Evolutionary conservation across 2,888 invertebrate species (phyloP), one percentile per base, ranked within the genome.

Genomic region (Drosophila prostipennis): DNA sequence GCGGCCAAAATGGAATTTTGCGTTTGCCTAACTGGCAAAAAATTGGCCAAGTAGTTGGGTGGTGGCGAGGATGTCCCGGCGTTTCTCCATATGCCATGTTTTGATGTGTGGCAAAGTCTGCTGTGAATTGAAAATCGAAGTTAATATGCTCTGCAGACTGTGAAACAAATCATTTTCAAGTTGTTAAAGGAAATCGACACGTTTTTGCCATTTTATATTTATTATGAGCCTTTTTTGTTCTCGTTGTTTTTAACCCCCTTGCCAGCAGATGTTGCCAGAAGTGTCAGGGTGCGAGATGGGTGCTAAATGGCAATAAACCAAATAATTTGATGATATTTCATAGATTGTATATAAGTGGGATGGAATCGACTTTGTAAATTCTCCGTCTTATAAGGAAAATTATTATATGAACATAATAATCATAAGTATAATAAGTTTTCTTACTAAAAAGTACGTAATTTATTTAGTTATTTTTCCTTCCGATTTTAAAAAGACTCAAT

Each of bases 121-220:
- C 67, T 52, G 56, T 70, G 80, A 80, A 86, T 80, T 82, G 82
- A 76, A 85, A 79, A 76, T 82, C 78, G 75, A 84, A 90, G 90
- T 90, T 89, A 90, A 90, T 89, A 90, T 89, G 83, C 87, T 72
- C 82, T 70, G 78, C 80, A 85, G 89, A 83, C 86, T 87, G 78
- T 79, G 81, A 87, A 82, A 87, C 89, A 90, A 90, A 90, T 89
- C 90, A 89, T 90, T 90, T 79, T 89, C 90, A 87, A 84, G 87
- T 90, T 81, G 84, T 83, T 86, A 70, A 71, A 75, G 82, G 75
- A 90, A 87, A 90, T 90, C 90, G 90, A 90, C 90, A 90, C 90
- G 90, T 90, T 90, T 90, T 90, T 80, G 83, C 90, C 87, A 90
- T 90, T 90, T 90, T 86, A 89, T 88, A 88, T 87, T 83, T 85